Base-by-base conservation (phyloP, 2,888 invertebrate genomes). In the Ischnus inquisitorius region DNA sequence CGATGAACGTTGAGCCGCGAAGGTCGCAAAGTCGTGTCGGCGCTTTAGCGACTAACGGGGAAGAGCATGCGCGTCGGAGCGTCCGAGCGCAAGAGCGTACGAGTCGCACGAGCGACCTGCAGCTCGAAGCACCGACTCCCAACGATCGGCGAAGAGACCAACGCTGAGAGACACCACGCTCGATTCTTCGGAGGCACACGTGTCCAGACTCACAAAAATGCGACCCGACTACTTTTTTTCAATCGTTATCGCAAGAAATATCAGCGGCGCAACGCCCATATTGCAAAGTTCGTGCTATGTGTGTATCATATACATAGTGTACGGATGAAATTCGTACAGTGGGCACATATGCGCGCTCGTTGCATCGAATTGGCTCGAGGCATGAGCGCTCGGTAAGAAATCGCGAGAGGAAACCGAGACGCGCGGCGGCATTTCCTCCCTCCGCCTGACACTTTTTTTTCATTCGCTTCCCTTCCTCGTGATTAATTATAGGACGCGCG, bases 181-280 rank as follows among this genome's bases (percentile, higher is more conserved):
- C 8, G 8, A 65, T 85, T 84, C 88, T 79, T 82, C 77, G 75
- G 89, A 90, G 89, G 41, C 86, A 88, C 92, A 92, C 90, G 91
- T 92, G 92, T 91, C 90, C 89, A 91, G 92, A 91, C 91, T 86
- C 85, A 89, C 89, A 92, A 91, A 91, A 91, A 91, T 91, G 89
- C 87, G 83, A 82, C 85, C 80, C 82, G 83, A 79, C 76, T 78
- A 78, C 62, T 76, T 72, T 80, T 83, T 68, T 79, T 62, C 28
- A 34, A 57, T 78, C 71, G 48, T 39, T 74, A 71, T 76, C 60
- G 67, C 76, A 72, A 77, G 71, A 82, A 82, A 82, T 41, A 64
- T 65, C 77, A 65, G 57, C 60, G 82, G 80, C 75, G 68, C 74
- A 80, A 80, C 75, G 80, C 75, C 80, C 79, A 74, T 67, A 75